Evolutionary conservation across 1,140 invertebrate genomes (phyloP).

Genomic region (Telenomus remus): DNA sequence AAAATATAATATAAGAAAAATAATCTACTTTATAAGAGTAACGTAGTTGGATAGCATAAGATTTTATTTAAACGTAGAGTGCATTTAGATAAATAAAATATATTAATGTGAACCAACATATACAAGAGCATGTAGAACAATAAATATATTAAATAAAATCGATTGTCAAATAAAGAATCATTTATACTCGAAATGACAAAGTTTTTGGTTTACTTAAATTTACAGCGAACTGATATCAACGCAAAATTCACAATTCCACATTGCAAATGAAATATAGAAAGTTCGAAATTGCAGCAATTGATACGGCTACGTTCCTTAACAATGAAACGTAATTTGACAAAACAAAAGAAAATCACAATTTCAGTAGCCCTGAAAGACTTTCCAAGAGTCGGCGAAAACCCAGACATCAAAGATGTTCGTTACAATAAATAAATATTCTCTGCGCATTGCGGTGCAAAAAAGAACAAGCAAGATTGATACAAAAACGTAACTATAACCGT

Average conservation of each 20-base stretch:
- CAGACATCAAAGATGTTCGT: not conserved
- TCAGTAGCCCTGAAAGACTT: not conserved
- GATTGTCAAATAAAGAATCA: not conserved
- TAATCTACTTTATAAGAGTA: too few species aligned
- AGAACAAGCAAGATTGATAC: not conserved
- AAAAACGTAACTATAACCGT: not conserved
- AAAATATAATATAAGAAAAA: too few species aligned
- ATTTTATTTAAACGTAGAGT: too few species aligned
- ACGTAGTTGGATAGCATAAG: too few species aligned
- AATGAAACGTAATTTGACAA: too few species aligned
- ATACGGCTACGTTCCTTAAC: too few species aligned
- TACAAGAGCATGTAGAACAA: not conserved
- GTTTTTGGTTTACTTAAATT: not conserved
- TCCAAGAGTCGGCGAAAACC: not conserved
- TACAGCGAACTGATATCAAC: not conserved
- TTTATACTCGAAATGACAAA: not conserved
- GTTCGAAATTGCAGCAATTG: too few species aligned
- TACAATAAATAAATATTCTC: constrained; percentile 1
- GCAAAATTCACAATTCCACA: not conserved
- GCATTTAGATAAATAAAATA: too few species aligned
- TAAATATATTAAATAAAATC: not conserved
- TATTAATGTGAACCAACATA: too few species aligned
- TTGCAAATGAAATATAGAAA: too few species aligned
- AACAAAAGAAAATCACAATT: too few species aligned
- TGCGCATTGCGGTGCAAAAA: not conserved